These are phyloP conservation scores for Drosophila tani DNA, from an alignment of 1,140 invertebrate species.

Conservation along the genomic window DNA sequence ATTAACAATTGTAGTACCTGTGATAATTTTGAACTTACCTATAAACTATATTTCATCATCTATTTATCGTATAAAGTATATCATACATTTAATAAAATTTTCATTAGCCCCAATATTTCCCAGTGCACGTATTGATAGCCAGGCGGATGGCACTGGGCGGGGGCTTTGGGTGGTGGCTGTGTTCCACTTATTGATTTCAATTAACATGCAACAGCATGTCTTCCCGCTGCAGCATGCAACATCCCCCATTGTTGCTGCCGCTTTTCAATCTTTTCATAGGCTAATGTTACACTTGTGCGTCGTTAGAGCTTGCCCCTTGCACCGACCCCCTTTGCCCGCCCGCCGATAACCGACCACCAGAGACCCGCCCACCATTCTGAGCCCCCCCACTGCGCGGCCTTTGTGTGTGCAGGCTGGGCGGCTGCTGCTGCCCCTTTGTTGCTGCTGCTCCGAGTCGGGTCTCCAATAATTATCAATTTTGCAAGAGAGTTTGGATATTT, in stretches of 20 bases:
- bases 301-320: conserved; percentile 62
- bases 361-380: background rate
- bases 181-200: conserved; percentile 83
- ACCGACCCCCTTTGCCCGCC: background rate
- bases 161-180: conserved; percentile 32
- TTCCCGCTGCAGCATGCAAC: conserved; percentile 64
- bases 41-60: background rate
- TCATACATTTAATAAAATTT: too few relatives aligned
- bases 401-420: conserved; percentile 10
- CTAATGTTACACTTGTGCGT: conserved; percentile 82
- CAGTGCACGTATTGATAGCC: conserved; percentile 19
- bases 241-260: conserved; percentile 45
- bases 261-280: conserved; percentile 81
- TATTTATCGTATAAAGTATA: too few relatives aligned
- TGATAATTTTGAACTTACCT: too few relatives aligned
- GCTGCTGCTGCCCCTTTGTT: conserved; percentile 12
- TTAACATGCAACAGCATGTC: conserved; percentile 84
- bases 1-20: too few relatives aligned
- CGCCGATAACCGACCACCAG: conserved; percentile 1
- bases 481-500: conserved; percentile 51
- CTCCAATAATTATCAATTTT: conserved; percentile 82
- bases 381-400: background rate
- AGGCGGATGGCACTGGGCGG: conserved; percentile 15
- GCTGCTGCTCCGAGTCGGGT: conserved; percentile 15
- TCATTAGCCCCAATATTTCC: background rate